A percentile compares a stretch with the other conserved stretches of the same genome.
Evolutionary conservation across 92 coral and sea anemone species (phyloP).

Genomic region (Zoanthus solanderi): DNA sequence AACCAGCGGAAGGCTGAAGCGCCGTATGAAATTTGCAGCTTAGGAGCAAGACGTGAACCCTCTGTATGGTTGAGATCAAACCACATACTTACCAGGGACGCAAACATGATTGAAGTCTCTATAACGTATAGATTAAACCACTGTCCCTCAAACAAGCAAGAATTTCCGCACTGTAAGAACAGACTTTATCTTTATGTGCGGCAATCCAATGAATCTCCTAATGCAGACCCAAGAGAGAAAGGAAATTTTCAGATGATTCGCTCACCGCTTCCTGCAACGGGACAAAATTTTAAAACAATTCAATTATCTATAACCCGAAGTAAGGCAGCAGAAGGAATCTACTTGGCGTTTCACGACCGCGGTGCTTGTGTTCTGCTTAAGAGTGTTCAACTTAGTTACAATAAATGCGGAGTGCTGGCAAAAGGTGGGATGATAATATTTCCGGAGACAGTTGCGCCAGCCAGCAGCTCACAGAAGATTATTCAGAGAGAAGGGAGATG

Average conservation of each 20-base stretch:
- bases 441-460: constrained; percentile 12
- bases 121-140: background rate
- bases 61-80: constrained; percentile 19
- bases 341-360: constrained; percentile 30
- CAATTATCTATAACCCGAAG: constrained; percentile 4
- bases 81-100: background rate
- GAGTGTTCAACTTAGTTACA: constrained; percentile 4
- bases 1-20: background rate
- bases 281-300: background rate
- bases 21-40: background rate
- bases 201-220: background rate
- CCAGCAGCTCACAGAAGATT: background rate
- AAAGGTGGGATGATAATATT: constrained; percentile 6
- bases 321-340: background rate
- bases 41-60: background rate
- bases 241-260: background rate
- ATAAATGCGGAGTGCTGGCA: constrained; percentile 23
- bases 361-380: constrained; percentile 27
- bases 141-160: background rate
- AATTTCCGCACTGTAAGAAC: constrained; percentile 3
- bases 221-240: background rate
- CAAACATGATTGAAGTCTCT: constrained; percentile 27
- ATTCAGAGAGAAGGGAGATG: constrained; percentile 17
- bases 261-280: background rate
- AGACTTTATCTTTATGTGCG: background rate